A percentile compares a stretch with the other conserved stretches of the same genome.
Evolutionary conservation across 1,140 invertebrate genomes (phyloP).

Genomic region (Trichonephila clavipes): DNA sequence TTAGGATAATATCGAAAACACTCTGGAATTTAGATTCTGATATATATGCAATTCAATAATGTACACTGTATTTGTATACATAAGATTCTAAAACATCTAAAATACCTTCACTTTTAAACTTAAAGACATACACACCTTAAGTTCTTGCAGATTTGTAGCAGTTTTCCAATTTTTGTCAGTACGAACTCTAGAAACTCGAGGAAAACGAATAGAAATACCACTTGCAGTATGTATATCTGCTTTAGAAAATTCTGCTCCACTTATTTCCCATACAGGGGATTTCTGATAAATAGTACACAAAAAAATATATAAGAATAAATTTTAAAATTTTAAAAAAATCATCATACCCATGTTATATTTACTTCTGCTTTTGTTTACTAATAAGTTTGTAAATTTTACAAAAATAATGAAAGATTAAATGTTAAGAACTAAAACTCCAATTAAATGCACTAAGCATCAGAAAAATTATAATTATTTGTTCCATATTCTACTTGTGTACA

Average conservation of each 20-base stretch:
- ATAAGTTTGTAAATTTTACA: background rate
- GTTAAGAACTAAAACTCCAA: too few species aligned
- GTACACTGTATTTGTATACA: too few species aligned
- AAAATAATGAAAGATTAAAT: background rate
- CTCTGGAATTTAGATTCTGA: too few species aligned
- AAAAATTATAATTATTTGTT: too few species aligned
- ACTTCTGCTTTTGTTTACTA: background rate
- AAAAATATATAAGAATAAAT: background rate
- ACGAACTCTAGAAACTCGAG: constrained; percentile 90
- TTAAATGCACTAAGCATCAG: too few species aligned
- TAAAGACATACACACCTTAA: constrained; percentile 81
- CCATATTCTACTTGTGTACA: too few species aligned
- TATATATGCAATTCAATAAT: too few species aligned
- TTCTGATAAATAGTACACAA: constrained; percentile 79
- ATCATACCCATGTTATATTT: too few species aligned
- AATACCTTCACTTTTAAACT: background rate
- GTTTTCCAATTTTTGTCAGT: constrained; percentile 91
- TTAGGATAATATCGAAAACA: too few species aligned
- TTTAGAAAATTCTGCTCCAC: constrained; percentile 94
- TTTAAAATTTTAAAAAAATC: background rate
- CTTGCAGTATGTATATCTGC: constrained; percentile 92
- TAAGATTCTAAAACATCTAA: too few species aligned
- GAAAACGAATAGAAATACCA: constrained; percentile 96
- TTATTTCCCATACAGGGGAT: constrained; percentile 96
- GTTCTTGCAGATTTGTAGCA: constrained; percentile 89